These are phyloP conservation scores for Nephrotoma guestfalica DNA, from an alignment of 2,888 invertebrate genomes.

Conservation along the genomic window DNA sequence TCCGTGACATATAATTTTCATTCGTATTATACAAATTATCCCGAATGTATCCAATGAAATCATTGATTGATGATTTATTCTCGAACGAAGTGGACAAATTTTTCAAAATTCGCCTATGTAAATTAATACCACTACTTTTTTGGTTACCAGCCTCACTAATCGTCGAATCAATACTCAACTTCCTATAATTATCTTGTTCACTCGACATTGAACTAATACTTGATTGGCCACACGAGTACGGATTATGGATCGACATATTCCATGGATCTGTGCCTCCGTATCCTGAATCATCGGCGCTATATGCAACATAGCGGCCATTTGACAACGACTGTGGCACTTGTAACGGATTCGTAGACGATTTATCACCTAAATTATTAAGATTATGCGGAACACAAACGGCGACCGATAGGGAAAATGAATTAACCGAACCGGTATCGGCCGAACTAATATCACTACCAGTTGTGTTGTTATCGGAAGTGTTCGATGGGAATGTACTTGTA, in stretches of 20 bases:
- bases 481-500: constrained; percentile 15
- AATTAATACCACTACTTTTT: constrained; percentile 39
- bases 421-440: constrained; percentile 28
- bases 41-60: constrained; percentile 28
- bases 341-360: constrained; percentile 20
- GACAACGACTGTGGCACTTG: constrained; percentile 22
- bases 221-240: constrained; percentile 30
- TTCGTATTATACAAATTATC: constrained; percentile 19
- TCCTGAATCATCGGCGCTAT: constrained; percentile 26
- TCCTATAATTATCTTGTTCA: constrained; percentile 22
- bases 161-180: constrained; percentile 24
- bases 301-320: constrained; percentile 23
- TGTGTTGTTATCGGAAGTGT: constrained; percentile 8
- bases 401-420: constrained; percentile 25
- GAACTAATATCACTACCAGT: constrained; percentile 18
- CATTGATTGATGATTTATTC: constrained; percentile 29
- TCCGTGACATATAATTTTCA: constrained; percentile 23
- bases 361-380: constrained; percentile 6
- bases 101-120: constrained; percentile 43
- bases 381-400: constrained; percentile 19
- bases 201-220: constrained; percentile 30
- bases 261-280: constrained; percentile 24
- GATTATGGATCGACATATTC: constrained; percentile 20
- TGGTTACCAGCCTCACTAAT: constrained; percentile 30
- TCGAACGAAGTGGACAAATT: constrained; percentile 36